phyloP scores from a whole-genome alignment of 2,888 invertebrate genomes.

The Mesochorus sp. region DNA sequence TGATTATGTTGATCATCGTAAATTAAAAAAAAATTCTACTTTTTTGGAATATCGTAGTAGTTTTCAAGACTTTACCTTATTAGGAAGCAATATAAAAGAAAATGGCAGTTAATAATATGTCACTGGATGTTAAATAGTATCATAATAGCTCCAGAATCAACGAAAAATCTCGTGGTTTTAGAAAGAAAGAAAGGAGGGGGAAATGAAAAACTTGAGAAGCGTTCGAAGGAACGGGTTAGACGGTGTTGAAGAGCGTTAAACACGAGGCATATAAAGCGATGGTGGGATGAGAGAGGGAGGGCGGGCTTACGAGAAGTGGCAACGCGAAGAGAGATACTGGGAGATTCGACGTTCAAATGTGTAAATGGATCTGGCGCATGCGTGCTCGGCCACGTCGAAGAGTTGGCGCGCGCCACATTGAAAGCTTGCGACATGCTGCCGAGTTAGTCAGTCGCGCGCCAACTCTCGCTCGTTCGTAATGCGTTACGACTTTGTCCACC shows the following conservation, averaged over 20 bases:
- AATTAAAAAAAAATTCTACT: too few species aligned
- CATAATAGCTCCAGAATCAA: too few species aligned
- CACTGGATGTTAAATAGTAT: too few species aligned
- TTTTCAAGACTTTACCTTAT: too few species aligned
- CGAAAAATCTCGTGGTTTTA: conserved; percentile 54
- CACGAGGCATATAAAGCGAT: conserved; percentile 27
- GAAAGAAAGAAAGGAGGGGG: too few species aligned
- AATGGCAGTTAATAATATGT: too few species aligned
- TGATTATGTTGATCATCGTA: too few species aligned
- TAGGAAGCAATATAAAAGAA: too few species aligned
- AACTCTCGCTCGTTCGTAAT: conserved; percentile 75
- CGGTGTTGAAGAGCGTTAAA: conserved; percentile 34
- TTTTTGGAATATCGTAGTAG: too few species aligned
- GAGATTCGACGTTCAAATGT: conserved; percentile 34
- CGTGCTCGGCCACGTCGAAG: not conserved
- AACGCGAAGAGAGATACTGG: conserved; percentile 26
- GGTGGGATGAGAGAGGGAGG: not conserved
- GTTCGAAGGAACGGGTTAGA: conserved; percentile 63
- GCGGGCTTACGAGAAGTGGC: conserved; percentile 4
- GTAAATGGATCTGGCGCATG: not conserved
- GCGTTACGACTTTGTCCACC: conserved; percentile 43
- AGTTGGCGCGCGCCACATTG: too few species aligned
- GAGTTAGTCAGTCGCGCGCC: conserved; percentile 80
- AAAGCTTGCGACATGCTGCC: conserved; percentile 81
- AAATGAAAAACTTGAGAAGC: too few species aligned